Conservation (phyloP, 2,113 vertebrate genomes). For the Thamnaconus septentrionalis region DNA sequence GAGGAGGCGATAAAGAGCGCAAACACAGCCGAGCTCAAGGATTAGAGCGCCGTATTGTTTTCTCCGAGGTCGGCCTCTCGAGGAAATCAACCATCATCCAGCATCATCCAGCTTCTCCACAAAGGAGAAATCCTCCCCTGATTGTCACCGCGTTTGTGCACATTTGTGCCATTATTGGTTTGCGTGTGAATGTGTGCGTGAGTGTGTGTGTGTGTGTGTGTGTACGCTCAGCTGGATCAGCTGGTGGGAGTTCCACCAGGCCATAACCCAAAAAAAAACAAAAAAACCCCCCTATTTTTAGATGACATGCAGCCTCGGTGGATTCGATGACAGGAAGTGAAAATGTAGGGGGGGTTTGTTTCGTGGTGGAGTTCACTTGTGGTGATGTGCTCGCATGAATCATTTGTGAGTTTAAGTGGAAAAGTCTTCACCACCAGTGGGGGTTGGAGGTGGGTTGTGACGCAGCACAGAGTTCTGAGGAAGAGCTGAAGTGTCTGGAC, state of each 20-base stretch:
- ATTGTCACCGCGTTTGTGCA: not conserved
- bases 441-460: not conserved
- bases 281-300: not conserved
- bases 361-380: not conserved
- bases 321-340: not conserved
- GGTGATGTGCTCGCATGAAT: not conserved
- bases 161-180: constrained; percentile 17
- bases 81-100: constrained; percentile 30
- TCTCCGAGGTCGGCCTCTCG: constrained; percentile 11
- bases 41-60: constrained; percentile 58
- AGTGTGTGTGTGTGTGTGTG: too few species aligned
- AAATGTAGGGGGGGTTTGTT: not conserved
- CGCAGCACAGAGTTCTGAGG: not conserved
- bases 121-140: constrained; percentile 17
- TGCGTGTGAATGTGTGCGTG: not conserved
- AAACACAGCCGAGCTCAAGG: constrained; percentile 49
- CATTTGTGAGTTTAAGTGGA: too few species aligned
- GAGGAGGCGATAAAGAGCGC: constrained; percentile 54
- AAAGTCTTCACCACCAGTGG: too few species aligned
- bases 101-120: constrained; percentile 2
- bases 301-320: not conserved
- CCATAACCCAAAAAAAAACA: not conserved
- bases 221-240: not conserved
- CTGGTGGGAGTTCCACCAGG: not conserved
- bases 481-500: not conserved